Conservation (phyloP, 2,888 invertebrate species). For the Nemapogon koenigi region DNA sequence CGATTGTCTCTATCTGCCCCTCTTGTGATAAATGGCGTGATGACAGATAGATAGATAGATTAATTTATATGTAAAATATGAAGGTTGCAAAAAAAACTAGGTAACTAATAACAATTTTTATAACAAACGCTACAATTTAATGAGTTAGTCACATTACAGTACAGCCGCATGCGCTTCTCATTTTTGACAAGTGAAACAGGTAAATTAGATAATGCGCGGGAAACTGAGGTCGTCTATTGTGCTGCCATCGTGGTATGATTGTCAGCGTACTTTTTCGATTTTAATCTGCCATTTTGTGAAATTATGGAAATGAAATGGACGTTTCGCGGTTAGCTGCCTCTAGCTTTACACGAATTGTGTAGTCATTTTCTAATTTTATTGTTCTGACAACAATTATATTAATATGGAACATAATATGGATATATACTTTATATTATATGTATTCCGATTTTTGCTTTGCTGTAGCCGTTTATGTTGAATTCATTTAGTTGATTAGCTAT, state of each 20-base stretch:
- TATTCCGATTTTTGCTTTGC: too few species aligned
- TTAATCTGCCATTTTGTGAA: conserved; percentile 55
- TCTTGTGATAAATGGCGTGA: too few species aligned
- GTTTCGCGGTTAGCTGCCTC: conserved; percentile 56
- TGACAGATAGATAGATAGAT: too few species aligned
- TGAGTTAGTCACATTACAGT: conserved; percentile 4
- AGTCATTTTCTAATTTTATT: conserved; percentile 40
- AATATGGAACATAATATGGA: conserved; percentile 5
- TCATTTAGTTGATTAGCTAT: too few species aligned
- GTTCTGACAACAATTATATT: conserved; percentile 35
- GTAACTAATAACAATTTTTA: too few species aligned
- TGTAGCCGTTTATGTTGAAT: too few species aligned
- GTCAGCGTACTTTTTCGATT: conserved; percentile 53
- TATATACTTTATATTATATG: too few species aligned
- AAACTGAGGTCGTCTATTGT: conserved; percentile 42
- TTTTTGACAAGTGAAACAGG: conserved; percentile 60
- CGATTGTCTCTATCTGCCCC: too few species aligned
- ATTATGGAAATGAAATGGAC: conserved; percentile 59
- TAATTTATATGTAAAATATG: too few species aligned
- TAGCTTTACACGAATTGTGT: conserved; percentile 26
- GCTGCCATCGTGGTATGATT: conserved; percentile 39
- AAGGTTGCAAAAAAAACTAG: too few species aligned
- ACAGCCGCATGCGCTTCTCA: conserved; percentile 27
- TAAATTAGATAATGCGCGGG: conserved; percentile 56
- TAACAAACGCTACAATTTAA: too few species aligned